Evolutionary conservation across 1,140 invertebrate genomes (phyloP), one percentile per base, ranked within the genome.

Genomic region (Dendrolimus punctatus): DNA sequence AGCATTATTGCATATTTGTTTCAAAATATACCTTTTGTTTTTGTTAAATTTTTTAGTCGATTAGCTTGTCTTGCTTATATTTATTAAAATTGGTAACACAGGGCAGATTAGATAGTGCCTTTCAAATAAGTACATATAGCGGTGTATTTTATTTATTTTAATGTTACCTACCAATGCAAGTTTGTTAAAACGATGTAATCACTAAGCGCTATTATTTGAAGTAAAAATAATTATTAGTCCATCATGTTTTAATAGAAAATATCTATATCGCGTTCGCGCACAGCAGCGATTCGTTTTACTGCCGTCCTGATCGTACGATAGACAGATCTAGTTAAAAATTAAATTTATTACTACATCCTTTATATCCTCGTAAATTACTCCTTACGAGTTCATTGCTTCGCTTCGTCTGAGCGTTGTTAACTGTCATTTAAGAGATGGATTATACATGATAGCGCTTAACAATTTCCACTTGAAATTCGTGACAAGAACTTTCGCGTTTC

Each of bases 341-440:
- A 65, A 64, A 70, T 67, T 76, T 80, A 78, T 76, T 76, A 74
- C 68, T 77, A 63, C 71, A 73, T 62, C 73, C 64, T 80, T 78
- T 78, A 78, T 70, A 66, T 63, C 69, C 66, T 80, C 75, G 63
- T 84, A 80, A 84, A 81, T 84, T 74, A 71, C 66, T 57, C 46
- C 66, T 81, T 80, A 76, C 72, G 76, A 76, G 80, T 80, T 71
- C 75, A 81, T 72, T 68, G 78, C 73, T 78, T 80, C 66, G 58
- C 62, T 74, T 74, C 68, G 71, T 74, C 66, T 60, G 58, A 51
- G 49, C 51, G 53, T 57, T 69, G 70, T 62, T 77, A 55, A 52
- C 23, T 23, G 1, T 23, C 23, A 23, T 23, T 23, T 23, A 56
- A 45, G 46, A 40, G 43, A 56, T 58, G 52, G 53, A 52, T 55